These are phyloP conservation scores for Sympetrum striolatum DNA, from an alignment of 2,888 invertebrate species.

Conservation along the genomic window DNA sequence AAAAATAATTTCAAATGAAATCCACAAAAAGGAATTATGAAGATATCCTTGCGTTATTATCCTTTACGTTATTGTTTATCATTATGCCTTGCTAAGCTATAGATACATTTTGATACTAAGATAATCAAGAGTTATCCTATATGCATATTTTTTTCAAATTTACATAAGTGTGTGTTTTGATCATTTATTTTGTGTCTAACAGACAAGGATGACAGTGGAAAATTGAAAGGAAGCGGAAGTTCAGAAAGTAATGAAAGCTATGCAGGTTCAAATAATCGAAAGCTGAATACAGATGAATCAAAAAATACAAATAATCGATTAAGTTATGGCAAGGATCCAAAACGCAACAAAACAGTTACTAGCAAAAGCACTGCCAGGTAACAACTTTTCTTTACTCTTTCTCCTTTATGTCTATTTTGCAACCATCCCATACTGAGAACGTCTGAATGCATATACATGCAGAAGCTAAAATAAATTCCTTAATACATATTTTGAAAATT, in stretches of 20 bases:
- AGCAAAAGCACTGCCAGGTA: not conserved
- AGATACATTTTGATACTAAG: too few species aligned
- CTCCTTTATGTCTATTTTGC: not conserved
- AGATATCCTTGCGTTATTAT: too few species aligned
- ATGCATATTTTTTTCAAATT: too few species aligned
- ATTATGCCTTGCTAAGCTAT: too few species aligned
- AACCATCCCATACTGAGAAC: too few species aligned
- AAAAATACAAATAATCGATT: not conserved
- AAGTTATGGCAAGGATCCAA: slow-evolving; percentile 12
- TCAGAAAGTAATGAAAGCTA: not conserved
- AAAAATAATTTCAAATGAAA: not conserved
- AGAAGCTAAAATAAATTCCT: too few species aligned
- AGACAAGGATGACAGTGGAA: not conserved
- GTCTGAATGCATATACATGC: too few species aligned
- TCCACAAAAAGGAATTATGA: not conserved
- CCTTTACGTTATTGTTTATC: not conserved
- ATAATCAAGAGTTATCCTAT: too few species aligned
- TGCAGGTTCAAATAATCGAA: not conserved
- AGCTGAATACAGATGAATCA: not conserved
- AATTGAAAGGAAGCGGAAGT: not conserved
- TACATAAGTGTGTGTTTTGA: too few species aligned
- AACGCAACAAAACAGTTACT: not conserved
- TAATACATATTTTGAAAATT: not conserved
- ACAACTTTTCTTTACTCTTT: not conserved
- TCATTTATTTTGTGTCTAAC: too few species aligned